A percentile compares a stretch with the other conserved stretches of the same genome.
These are phyloP conservation scores for Mormyrus lacerda DNA, from an alignment of 2,113 vertebrate genomes.

Conservation along the genomic window DNA sequence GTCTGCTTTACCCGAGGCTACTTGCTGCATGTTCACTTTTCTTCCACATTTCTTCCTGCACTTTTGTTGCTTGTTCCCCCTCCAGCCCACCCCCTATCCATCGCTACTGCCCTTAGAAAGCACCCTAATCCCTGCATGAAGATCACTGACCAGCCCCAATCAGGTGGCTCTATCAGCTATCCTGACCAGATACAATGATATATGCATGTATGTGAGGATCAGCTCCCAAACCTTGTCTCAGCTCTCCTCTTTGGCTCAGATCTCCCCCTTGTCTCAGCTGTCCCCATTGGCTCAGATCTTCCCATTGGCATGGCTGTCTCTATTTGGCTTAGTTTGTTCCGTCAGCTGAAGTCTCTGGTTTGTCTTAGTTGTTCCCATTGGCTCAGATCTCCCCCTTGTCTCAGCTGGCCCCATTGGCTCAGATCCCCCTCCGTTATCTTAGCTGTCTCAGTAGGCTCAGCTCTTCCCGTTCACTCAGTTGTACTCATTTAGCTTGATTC, in stretches of 20 bases:
- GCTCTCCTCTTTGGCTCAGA: background rate
- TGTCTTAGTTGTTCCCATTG: background rate
- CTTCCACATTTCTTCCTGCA: background rate
- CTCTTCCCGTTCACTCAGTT: background rate
- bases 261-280: constrained; percentile 9
- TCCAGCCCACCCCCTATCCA: background rate
- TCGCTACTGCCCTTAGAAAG: background rate
- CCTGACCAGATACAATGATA: background rate
- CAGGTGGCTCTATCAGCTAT: background rate
- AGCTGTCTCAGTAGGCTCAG: background rate
- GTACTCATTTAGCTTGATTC: background rate
- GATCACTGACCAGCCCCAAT: background rate
- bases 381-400: background rate
- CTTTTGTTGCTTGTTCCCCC: background rate
- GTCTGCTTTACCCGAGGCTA: background rate
- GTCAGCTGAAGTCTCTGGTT: background rate
- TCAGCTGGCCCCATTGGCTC: background rate
- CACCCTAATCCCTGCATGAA: background rate
- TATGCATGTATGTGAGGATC: background rate
- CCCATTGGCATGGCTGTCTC: background rate
- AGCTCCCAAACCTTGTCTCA: background rate
- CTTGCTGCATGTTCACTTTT: background rate
- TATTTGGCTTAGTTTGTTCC: background rate
- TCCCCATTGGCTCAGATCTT: background rate
- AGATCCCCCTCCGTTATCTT: background rate